Evolutionary conservation across 53 echinoderm and acorn worm genomes (phyloP).

Genomic region (Zoroaster sp.): DNA sequence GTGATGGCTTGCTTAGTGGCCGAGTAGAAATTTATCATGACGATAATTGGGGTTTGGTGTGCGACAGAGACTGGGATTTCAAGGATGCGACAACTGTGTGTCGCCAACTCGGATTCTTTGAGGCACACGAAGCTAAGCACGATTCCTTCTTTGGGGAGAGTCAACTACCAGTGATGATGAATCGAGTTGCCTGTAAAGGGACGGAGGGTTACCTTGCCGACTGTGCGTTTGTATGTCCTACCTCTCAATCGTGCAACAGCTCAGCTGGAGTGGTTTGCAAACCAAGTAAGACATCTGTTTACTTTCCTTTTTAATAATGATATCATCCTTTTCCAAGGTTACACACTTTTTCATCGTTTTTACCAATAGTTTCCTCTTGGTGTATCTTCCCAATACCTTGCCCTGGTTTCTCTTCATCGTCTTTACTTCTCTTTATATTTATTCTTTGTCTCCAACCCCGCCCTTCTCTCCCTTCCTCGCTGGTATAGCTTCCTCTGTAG

Average conservation of each 20-base stretch:
- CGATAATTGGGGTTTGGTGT: slow-evolving; percentile 42
- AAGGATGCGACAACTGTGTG: slow-evolving; percentile 29
- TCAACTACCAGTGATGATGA: background rate
- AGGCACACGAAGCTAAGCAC: background rate
- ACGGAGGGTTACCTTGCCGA: slow-evolving; percentile 11
- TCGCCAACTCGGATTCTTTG: slow-evolving; percentile 22
- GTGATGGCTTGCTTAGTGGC: slow-evolving; percentile 20
- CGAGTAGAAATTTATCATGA: slow-evolving; percentile 55
- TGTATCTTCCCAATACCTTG: too few relatives aligned
- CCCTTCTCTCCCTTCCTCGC: too few relatives aligned
- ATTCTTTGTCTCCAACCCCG: too few relatives aligned
- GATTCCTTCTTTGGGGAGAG: background rate
- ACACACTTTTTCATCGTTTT: too few relatives aligned
- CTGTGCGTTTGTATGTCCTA: slow-evolving; percentile 1
- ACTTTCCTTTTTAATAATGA: background rate
- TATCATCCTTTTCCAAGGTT: too few relatives aligned
- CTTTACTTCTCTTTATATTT: too few relatives aligned
- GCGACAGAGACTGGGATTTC: slow-evolving; percentile 50
- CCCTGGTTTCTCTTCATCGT: too few relatives aligned
- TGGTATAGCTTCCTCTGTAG: too few relatives aligned
- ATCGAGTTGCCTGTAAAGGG: slow-evolving; percentile 22
- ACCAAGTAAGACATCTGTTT: background rate
- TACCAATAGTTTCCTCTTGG: too few relatives aligned
- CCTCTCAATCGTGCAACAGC: slow-evolving; percentile 3
- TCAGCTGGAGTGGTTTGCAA: slow-evolving; percentile 51